Conservation (phyloP, 2,888 invertebrate species). For the Protodeltote pygarga region DNA sequence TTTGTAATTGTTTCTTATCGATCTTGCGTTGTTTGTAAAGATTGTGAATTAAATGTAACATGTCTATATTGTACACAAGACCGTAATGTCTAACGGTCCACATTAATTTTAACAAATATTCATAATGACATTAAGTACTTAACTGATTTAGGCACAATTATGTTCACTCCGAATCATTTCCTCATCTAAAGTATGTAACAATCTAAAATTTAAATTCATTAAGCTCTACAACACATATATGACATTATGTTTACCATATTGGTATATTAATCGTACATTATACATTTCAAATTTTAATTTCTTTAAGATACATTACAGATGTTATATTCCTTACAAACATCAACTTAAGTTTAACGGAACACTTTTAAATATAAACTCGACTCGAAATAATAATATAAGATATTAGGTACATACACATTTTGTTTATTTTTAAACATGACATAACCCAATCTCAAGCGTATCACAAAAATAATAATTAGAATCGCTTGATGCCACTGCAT, state of each 20-base stretch:
- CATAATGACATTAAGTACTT: slow-evolving; percentile 52
- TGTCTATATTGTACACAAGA: slow-evolving; percentile 40
- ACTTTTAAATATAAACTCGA: slow-evolving; percentile 50
- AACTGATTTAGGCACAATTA: slow-evolving; percentile 58
- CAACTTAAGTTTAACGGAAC: slow-evolving; percentile 47
- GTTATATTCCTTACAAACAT: slow-evolving; percentile 48
- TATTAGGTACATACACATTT: slow-evolving; percentile 61
- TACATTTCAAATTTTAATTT: slow-evolving; percentile 33
- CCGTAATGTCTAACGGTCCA: slow-evolving; percentile 19
- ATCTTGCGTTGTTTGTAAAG: slow-evolving; percentile 22
- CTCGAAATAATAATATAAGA: slow-evolving; percentile 54
- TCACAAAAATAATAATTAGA: slow-evolving; percentile 51
- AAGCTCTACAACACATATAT: slow-evolving; percentile 53
- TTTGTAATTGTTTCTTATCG: slow-evolving; percentile 6
- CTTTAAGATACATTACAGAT: slow-evolving; percentile 40
- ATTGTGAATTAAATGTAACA: slow-evolving; percentile 25
- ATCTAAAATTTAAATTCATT: slow-evolving; percentile 50
- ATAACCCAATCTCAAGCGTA: slow-evolving; percentile 48
- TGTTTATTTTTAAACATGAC: slow-evolving; percentile 53
- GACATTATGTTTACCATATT: slow-evolving; percentile 36
- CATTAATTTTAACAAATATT: slow-evolving; percentile 29
- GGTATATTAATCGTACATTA: slow-evolving; percentile 33
- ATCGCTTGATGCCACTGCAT: slow-evolving; percentile 49
- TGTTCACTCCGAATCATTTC: slow-evolving; percentile 48
- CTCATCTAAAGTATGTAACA: slow-evolving; percentile 49